phyloP scores from a whole-genome alignment of 1,140 invertebrate genomes.

The Heterodera carotae region DNA sequence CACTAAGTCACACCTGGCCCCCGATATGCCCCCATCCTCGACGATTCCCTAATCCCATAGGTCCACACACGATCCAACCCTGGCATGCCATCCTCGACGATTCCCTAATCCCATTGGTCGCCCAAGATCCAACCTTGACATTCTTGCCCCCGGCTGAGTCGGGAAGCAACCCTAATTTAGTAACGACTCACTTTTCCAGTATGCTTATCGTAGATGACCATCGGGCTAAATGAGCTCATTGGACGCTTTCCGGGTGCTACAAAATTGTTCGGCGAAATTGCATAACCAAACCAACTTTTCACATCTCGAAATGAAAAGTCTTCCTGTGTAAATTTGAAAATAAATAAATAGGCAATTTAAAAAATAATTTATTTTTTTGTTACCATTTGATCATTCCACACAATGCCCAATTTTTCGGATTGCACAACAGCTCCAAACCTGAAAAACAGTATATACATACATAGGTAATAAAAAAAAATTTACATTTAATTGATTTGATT shows the following conservation, averaged over 20 bases:
- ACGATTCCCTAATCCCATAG: no score
- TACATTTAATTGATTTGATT: no score
- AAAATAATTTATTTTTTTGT: conserved; percentile 74
- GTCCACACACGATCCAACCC: no score
- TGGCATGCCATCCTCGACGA: no score
- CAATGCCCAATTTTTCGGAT: conserved; percentile 79
- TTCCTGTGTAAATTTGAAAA: not conserved
- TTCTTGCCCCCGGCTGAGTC: no score
- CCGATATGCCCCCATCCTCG: no score
- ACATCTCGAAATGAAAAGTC: conserved; percentile 57
- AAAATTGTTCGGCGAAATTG: conserved; percentile 76
- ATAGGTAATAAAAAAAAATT: no score
- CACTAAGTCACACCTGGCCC: no score
- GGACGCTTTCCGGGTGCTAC: conserved; percentile 80
- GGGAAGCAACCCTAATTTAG: not conserved
- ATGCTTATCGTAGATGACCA: conserved; percentile 34
- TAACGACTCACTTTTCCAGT: conserved; percentile 14
- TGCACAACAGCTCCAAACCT: conserved; percentile 29
- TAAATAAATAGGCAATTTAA: conserved; percentile 24
- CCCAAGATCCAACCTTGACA: no score
- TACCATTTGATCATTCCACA: conserved; percentile 90
- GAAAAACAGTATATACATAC: no score
- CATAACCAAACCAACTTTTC: conserved; percentile 77
- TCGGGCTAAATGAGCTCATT: conserved; percentile 66
- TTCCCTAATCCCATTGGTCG: no score